A percentile compares a stretch with the other conserved stretches of the same genome.
Conservation (phyloP, 2,797 vertebrate genomes). For the Avahi laniger region DNA sequence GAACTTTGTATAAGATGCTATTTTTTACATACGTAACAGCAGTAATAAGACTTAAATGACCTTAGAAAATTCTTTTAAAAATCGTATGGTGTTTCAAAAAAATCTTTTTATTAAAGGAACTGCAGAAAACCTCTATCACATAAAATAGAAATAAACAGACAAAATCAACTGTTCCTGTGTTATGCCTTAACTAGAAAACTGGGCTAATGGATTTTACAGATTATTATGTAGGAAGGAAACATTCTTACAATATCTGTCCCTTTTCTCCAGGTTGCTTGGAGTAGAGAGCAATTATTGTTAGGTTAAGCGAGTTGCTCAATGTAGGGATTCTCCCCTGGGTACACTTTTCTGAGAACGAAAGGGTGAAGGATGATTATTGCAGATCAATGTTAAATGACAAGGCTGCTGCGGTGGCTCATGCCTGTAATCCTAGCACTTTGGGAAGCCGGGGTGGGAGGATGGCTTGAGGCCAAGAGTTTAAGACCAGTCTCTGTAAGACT, state of each 20-base stretch:
- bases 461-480: background rate
- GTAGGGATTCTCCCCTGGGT: background rate
- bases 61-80: conserved; percentile 9
- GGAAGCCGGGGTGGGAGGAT: background rate
- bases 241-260: background rate
- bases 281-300: background rate
- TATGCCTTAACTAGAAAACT: background rate
- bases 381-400: conserved; percentile 56
- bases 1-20: background rate
- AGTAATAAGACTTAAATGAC: background rate
- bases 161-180: background rate
- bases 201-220: conserved; percentile 29
- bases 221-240: background rate
- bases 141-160: conserved; percentile 1
- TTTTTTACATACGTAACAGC: conserved; percentile 22
- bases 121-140: background rate
- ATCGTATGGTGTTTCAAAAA: background rate
- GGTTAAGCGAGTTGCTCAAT: background rate
- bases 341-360: conserved; percentile 34
- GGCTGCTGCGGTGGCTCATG: background rate
- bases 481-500: background rate
- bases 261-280: background rate
- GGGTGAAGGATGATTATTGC: background rate
- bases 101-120: background rate
- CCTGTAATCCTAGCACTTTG: background rate